Evolutionary conservation across 2,888 invertebrate species (phyloP).

Genomic region (Agrochola macilenta): DNA sequence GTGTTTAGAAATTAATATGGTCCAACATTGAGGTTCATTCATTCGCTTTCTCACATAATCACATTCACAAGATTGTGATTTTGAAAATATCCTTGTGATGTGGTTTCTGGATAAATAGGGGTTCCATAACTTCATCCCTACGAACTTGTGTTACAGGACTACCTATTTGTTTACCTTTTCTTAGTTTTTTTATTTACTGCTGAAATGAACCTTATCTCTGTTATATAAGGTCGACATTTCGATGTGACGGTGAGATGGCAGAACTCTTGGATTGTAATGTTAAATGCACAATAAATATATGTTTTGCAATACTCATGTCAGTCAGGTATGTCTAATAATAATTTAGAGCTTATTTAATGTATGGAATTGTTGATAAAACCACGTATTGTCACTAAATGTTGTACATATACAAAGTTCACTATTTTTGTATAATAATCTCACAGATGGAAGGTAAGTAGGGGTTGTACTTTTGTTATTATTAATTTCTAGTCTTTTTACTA

Average conservation of each 20-base stretch:
- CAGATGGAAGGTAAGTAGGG: constrained; percentile 34
- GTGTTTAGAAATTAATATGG: constrained; percentile 1
- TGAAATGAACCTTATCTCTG: constrained; percentile 27
- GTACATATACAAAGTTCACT: constrained; percentile 59
- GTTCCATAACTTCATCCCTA: background rate
- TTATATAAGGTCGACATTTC: constrained; percentile 32
- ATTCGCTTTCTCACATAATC: background rate
- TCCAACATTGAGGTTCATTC: background rate
- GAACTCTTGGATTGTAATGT: constrained; percentile 43
- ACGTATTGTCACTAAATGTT: constrained; percentile 45
- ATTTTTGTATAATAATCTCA: constrained; percentile 62
- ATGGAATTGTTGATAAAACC: constrained; percentile 36
- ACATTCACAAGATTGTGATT: background rate
- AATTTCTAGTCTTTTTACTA: constrained; percentile 61
- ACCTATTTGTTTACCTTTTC: background rate
- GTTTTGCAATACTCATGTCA: constrained; percentile 26
- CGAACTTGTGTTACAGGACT: background rate
- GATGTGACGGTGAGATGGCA: constrained; percentile 28
- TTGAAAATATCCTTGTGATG: background rate
- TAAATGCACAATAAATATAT: constrained; percentile 30
- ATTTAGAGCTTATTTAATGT: constrained; percentile 29
- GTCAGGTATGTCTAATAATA: constrained; percentile 37
- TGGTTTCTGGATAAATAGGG: background rate
- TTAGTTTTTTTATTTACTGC: background rate
- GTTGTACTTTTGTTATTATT: constrained; percentile 47